These are phyloP conservation scores for Amblyopsis rosae DNA, from an alignment of 2,113 vertebrate genomes.

Conservation along the genomic window DNA sequence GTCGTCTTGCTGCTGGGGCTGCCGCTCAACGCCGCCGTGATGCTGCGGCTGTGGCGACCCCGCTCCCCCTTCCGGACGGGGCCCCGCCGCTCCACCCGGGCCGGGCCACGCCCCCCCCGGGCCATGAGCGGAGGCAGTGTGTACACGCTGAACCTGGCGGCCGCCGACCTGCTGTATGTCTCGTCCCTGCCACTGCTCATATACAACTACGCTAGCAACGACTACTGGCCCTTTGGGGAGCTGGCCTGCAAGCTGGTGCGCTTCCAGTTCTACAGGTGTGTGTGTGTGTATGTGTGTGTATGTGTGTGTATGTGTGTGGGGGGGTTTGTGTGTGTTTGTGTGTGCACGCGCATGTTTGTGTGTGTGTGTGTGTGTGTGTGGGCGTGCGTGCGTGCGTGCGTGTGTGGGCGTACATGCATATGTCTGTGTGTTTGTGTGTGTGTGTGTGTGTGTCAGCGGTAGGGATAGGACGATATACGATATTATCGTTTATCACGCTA, in stretches of 20 bases:
- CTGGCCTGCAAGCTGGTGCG: conserved; percentile 86
- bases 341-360: too few relatives aligned
- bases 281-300: background rate
- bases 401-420: too few relatives aligned
- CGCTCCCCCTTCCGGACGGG: conserved; percentile 59
- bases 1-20: conserved; percentile 85
- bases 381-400: background rate
- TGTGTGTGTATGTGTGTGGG: background rate
- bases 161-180: conserved; percentile 90
- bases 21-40: conserved; percentile 85
- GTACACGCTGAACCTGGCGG: conserved; percentile 93
- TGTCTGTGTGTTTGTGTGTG: too few relatives aligned
- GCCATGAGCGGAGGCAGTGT: conserved; percentile 81
- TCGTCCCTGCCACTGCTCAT: conserved; percentile 93
- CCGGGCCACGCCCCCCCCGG: conserved; percentile 57
- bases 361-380: too few relatives aligned
- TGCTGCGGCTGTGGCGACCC: conserved; percentile 84
- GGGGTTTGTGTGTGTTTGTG: too few relatives aligned
- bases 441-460: too few relatives aligned
- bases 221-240: conserved; percentile 97
- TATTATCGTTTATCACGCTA: too few relatives aligned
- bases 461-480: too few relatives aligned
- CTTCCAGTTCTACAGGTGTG: conserved; percentile 91
- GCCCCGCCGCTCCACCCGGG: conserved; percentile 68
- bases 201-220: conserved; percentile 91